Evolutionary conservation across 2,113 vertebrate genomes (phyloP).

Genomic region (Psophia crepitans): DNA sequence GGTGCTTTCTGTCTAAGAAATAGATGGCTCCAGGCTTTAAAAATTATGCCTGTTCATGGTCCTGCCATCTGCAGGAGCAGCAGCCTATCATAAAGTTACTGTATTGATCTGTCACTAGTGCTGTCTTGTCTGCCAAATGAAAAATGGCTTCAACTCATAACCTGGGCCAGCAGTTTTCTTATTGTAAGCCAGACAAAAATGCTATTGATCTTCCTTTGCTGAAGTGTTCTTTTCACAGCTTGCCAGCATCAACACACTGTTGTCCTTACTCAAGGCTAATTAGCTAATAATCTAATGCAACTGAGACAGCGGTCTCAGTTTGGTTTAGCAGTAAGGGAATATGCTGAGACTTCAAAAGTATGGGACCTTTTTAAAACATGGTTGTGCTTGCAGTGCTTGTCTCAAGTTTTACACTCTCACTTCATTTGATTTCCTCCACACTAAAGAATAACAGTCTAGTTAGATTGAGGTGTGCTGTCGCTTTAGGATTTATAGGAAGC

Average conservation of each 20-base stretch:
- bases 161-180: constrained; percentile 59
- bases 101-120: constrained; percentile 62
- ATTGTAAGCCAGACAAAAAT: constrained; percentile 64
- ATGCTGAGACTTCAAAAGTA: neutral
- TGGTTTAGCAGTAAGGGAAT: constrained; percentile 13
- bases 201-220: constrained; percentile 62
- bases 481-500: neutral
- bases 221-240: constrained; percentile 71
- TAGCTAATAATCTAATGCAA: constrained; percentile 73
- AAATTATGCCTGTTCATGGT: constrained; percentile 45
- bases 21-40: constrained; percentile 24
- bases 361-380: neutral
- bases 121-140: constrained; percentile 62
- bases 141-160: constrained; percentile 62
- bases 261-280: constrained; percentile 66
- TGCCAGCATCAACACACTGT: constrained; percentile 62
- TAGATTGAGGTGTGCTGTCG: neutral
- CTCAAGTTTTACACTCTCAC: neutral
- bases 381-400: neutral
- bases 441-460: constrained; percentile 1
- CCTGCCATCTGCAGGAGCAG: constrained; percentile 43
- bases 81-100: constrained; percentile 51
- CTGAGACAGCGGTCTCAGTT: constrained; percentile 31
- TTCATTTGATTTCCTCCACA: neutral
- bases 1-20: constrained; percentile 45